Evolutionary conservation across 1,140 invertebrate genomes (phyloP), one percentile per base, ranked within the genome.

Genomic region (Drosophila persimilis): DNA sequence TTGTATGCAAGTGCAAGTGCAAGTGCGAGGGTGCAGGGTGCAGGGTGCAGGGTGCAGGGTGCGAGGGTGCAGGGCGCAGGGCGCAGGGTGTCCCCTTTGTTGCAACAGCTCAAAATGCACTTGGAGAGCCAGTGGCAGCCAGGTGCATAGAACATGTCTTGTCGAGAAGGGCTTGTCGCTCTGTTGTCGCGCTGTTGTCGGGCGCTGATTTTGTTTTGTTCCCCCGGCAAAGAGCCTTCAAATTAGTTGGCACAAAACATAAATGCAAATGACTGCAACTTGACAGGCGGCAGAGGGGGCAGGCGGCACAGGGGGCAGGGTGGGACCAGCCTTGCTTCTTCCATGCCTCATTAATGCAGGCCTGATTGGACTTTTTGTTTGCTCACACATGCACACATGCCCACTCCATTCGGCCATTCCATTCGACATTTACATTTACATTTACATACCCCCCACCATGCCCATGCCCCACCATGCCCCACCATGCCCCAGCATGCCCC

Each of bases 201-300:
- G 67, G 63, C 81, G 74, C 77, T 86, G 81, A 86, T 86, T 86
- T 86, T 86, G 81, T 86, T 86, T 86, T 86, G 81, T 86, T 81
- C 47, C 62, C 53, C 73, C 50, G 58, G 52, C 46, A 73, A 73
- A 74, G 71, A 66, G 72, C 53, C 81, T 88, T 73, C 74, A 86
- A 86, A 86, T 86, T 86, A 86, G 81, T 86, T 86, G 77, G 81
- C 83, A 88, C 78, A 86, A 86, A 86, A 86, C 83, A 88, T 86
- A 86, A 86, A 86, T 86, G 77, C 77, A 86, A 86, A 86, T 86
- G 81, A 86, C 88, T 86, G 78, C 77, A 67, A 39, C 35, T 39
- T 39, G 35, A 39, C 11, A 5, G 35, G 35, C 3, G 7, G 29
- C 2, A 2, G 29, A 29, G 29, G 3, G 9, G 29, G 29, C 2